phyloP scores from a whole-genome alignment of 2,797 vertebrate genomes.

The Tiaroga cobitis region DNA sequence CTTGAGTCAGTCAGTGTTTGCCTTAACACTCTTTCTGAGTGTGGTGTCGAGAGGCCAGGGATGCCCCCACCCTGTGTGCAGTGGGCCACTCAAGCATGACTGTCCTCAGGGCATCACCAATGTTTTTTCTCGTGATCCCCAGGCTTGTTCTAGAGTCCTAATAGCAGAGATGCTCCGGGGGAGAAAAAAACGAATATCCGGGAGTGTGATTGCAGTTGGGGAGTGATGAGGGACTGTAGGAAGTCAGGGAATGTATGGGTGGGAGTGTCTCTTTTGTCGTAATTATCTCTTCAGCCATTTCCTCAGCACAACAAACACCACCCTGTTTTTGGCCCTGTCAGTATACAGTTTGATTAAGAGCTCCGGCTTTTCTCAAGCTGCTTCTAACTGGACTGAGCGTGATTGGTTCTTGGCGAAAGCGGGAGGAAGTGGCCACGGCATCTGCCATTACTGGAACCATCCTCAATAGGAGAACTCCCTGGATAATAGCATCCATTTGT shows the following conservation, averaged over 20 bases:
- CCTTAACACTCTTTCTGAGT: conserved; percentile 39
- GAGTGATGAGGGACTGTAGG: conserved; percentile 39
- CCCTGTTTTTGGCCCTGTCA: conserved; percentile 30
- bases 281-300: conserved; percentile 51
- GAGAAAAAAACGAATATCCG: background rate
- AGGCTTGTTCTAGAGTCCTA: conserved; percentile 4
- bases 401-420: conserved; percentile 14
- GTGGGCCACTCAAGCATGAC: conserved; percentile 14
- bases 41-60: conserved; percentile 42
- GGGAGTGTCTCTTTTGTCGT: conserved; percentile 29
- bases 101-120: conserved; percentile 37
- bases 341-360: conserved; percentile 18
- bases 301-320: conserved; percentile 37
- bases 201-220: conserved; percentile 18
- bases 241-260: conserved; percentile 25
- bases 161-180: background rate
- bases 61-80: conserved; percentile 42
- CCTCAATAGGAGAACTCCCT: conserved; percentile 43
- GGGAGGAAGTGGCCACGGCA: conserved; percentile 28
- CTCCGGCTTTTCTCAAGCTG: conserved; percentile 33
- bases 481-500: conserved; percentile 45
- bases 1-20: conserved; percentile 57
- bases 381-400: conserved; percentile 4
- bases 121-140: conserved; percentile 11
- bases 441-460: conserved; percentile 50